A percentile compares a stretch with the other conserved stretches of the same genome.
These are phyloP conservation scores for Aspidiotus destructor DNA, from an alignment of 2,888 invertebrate species.

Conservation along the genomic window DNA sequence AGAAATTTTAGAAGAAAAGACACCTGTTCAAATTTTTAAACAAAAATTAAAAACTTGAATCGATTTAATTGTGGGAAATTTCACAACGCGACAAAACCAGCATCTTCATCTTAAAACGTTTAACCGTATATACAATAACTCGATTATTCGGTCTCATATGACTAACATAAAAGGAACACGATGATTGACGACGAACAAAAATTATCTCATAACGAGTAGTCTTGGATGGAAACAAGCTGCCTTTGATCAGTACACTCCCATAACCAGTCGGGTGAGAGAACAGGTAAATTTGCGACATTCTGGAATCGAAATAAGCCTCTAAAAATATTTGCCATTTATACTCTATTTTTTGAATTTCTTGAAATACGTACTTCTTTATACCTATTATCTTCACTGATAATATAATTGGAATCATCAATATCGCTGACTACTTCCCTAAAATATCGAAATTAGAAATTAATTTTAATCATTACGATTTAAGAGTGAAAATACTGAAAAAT, in stretches of 20 bases:
- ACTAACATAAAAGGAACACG: neutral
- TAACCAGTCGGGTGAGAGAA: constrained; percentile 49
- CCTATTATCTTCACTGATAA: constrained; percentile 12
- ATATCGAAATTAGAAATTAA: neutral
- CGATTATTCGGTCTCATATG: neutral
- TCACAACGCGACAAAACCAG: neutral
- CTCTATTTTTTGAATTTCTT: no score
- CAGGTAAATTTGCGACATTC: constrained; percentile 19
- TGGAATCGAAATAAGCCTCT: constrained; percentile 9
- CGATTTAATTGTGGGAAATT: neutral
- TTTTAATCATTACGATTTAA: neutral
- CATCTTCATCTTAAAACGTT: neutral
- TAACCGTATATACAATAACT: neutral
- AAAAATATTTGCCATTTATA: neutral
- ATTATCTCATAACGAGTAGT: constrained; percentile 9
- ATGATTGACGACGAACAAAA: neutral
- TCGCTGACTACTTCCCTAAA: constrained; percentile 12
- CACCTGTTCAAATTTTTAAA: neutral
- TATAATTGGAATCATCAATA: constrained; percentile 19
- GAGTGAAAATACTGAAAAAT: neutral
- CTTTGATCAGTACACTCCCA: constrained; percentile 49
- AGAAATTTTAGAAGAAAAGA: no score
- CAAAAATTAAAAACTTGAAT: neutral
- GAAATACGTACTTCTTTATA: constrained; percentile 17
- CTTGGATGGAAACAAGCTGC: constrained; percentile 32